Conservation (phyloP, 2,113 vertebrate genomes). For the Chrysemys picta region DNA sequence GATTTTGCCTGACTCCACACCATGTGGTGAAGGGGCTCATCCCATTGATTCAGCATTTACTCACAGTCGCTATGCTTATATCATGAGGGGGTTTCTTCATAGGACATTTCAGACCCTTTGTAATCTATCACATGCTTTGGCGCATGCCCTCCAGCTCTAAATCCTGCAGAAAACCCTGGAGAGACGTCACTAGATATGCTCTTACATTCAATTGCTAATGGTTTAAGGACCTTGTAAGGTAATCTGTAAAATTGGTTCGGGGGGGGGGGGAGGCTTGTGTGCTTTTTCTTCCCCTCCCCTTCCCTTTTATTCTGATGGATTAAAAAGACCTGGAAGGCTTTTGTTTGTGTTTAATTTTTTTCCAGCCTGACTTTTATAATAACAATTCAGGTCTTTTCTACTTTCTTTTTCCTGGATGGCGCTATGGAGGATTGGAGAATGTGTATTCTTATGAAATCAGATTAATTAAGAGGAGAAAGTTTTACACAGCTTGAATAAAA, state of each 20-base stretch:
- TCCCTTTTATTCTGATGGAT: background rate
- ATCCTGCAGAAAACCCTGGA: background rate
- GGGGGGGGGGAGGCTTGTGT: rapidly evolving
- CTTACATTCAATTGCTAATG: background rate
- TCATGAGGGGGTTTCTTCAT: background rate
- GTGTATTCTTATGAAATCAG: background rate
- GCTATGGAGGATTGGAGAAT: background rate
- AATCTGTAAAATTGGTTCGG: background rate
- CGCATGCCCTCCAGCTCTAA: background rate
- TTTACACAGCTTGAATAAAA: too few relatives aligned
- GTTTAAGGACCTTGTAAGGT: background rate
- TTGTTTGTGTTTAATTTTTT: background rate
- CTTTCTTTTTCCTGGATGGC: background rate
- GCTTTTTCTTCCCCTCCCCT: background rate
- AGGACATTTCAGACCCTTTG: background rate
- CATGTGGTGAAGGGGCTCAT: background rate
- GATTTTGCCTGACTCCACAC: background rate
- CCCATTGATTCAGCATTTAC: background rate
- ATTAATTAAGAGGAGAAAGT: background rate
- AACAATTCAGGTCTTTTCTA: background rate
- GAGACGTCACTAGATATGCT: background rate
- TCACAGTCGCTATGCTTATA: background rate
- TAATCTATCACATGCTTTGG: background rate
- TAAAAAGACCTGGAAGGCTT: background rate
- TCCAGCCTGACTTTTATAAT: background rate